Evolutionary conservation across 1,140 invertebrate genomes (phyloP).

Genomic region (Apis dorsata): DNA sequence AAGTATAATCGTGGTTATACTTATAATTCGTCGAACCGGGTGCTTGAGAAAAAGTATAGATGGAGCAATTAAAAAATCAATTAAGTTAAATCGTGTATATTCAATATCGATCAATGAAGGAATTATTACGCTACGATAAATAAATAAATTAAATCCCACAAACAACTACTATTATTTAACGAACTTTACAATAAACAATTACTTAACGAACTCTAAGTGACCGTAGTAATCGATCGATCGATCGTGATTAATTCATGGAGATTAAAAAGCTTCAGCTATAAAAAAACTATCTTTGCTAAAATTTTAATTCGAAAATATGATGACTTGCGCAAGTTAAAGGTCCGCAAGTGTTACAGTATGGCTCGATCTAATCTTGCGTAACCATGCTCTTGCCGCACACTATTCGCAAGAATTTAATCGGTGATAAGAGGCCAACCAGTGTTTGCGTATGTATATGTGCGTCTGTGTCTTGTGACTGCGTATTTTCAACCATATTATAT

Average conservation of each 20-base stretch:
- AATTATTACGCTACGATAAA: too few relatives aligned
- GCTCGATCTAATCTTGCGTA: constrained; percentile 54
- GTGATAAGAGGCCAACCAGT: constrained; percentile 45
- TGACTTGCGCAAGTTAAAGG: constrained; percentile 56
- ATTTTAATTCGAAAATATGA: constrained; percentile 26
- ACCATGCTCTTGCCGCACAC: constrained; percentile 20
- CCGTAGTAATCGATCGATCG: neutral
- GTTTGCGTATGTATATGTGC: constrained; percentile 9
- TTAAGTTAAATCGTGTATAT: too few relatives aligned
- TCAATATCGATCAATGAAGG: too few relatives aligned
- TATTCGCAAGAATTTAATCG: constrained; percentile 58
- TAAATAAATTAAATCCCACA: too few relatives aligned
- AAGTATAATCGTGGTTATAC: neutral
- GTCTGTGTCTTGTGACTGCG: constrained; percentile 29
- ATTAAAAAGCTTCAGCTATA: neutral
- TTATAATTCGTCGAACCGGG: neutral
- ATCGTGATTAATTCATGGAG: neutral
- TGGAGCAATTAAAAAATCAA: too few relatives aligned
- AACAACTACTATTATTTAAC: too few relatives aligned
- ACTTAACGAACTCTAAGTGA: too few relatives aligned
- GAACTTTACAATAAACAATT: too few relatives aligned
- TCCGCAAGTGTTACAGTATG: constrained; percentile 42
- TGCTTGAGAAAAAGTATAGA: neutral
- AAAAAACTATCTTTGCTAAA: neutral
- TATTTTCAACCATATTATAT: constrained; percentile 44